These are phyloP conservation scores for Cinara cedri DNA, from an alignment of 2,888 invertebrate genomes.

Conservation along the genomic window DNA sequence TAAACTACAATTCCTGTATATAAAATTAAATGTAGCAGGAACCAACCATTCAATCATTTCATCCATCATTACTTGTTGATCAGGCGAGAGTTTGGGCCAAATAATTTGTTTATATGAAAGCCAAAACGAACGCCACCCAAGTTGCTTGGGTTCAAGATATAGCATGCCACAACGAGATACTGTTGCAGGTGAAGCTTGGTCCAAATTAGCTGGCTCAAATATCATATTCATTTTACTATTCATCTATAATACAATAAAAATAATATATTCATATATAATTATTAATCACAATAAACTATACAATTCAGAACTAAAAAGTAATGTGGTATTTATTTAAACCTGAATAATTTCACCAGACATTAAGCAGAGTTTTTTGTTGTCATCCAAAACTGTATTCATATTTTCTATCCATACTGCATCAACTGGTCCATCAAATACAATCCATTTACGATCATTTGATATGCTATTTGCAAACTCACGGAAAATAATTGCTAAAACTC, in stretches of 20 bases:
- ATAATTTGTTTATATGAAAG: constrained; percentile 76
- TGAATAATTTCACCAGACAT: constrained; percentile 97
- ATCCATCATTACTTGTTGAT: constrained; percentile 79
- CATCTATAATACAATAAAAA: too few relatives aligned
- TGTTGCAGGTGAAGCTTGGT: constrained; percentile 94
- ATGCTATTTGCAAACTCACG: constrained; percentile 82
- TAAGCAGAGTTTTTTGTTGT: constrained; percentile 94
- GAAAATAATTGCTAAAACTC: constrained; percentile 89
- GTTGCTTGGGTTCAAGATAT: constrained; percentile 85
- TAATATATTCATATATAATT: too few relatives aligned
- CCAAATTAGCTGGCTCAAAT: constrained; percentile 91
- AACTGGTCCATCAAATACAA: constrained; percentile 94
- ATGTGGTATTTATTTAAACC: constrained; percentile 59
- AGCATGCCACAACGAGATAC: constrained; percentile 89
- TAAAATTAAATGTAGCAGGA: constrained; percentile 67
- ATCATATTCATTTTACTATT: constrained; percentile 85
- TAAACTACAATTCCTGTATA: constrained; percentile 33
- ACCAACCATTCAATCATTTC: constrained; percentile 90
- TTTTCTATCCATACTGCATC: constrained; percentile 98
- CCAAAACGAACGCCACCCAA: constrained; percentile 85
- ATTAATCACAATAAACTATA: not conserved
- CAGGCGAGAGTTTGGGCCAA: constrained; percentile 71
- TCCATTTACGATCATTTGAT: constrained; percentile 84
- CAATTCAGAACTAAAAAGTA: not conserved
- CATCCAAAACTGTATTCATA: constrained; percentile 93